These are phyloP conservation scores for Pantala flavescens DNA, from an alignment of 1,140 invertebrate species.

Conservation along the genomic window DNA sequence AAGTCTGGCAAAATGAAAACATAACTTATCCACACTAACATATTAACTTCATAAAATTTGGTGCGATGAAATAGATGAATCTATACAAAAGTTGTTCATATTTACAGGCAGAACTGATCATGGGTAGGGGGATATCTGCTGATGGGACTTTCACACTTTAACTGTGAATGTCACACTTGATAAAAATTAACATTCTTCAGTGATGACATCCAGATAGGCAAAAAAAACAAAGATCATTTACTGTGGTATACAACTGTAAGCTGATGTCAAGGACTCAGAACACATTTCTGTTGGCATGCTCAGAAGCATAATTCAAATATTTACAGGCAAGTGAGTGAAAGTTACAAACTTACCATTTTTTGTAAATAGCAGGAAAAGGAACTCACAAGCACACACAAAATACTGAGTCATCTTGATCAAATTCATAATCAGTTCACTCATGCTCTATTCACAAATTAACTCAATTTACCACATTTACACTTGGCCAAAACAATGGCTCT, in stretches of 20 bases:
- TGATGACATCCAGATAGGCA: neutral
- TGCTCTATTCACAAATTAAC: neutral
- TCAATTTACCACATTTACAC: neutral
- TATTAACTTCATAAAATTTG: no score
- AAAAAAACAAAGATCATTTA: neutral
- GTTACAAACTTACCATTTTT: neutral
- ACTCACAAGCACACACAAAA: slow-evolving; percentile 2
- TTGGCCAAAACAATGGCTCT: neutral
- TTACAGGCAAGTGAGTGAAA: neutral
- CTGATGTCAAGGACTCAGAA: neutral
- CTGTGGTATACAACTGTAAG: neutral
- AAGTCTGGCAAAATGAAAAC: no score
- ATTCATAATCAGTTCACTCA: neutral
- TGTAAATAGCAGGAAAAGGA: neutral
- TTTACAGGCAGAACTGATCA: no score
- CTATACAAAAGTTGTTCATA: no score
- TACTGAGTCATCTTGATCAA: neutral
- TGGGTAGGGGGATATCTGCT: no score
- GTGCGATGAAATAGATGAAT: no score
- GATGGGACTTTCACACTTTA: no score
- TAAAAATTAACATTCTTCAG: neutral
- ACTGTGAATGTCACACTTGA: no score
- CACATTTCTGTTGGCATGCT: neutral
- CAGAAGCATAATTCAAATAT: neutral
- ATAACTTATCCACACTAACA: no score